Base-by-base conservation (phyloP, 2,797 vertebrate genomes). In the Astyanax mexicanus region DNA sequence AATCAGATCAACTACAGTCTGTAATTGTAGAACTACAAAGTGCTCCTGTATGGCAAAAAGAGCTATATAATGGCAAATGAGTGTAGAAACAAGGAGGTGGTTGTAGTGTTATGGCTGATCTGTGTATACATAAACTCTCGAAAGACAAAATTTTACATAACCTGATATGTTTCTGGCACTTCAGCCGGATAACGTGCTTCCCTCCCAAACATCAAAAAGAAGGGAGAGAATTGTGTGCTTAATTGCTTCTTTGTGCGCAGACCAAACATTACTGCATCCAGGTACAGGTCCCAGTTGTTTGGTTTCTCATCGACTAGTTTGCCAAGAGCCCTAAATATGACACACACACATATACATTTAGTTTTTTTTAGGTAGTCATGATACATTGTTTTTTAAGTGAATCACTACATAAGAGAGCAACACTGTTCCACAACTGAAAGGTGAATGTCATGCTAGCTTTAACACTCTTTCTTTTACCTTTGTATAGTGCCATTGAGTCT, bases 241-340 rank as follows among this genome's bases (percentile, higher is more conserved):
- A 58, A 25, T 15, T 58, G 54, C 25, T 29, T 58, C 13, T 32
- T 58, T 13, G 25, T 58, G 2, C 54, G n/a, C n/a, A n/a, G n/a
- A n/a, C n/a, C n/a, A n/a, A n/a, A n/a, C n/a, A n/a, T n/a, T n/a
- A n/a, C n/a, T 55, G 25, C 21, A 23, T 13, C 23, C 11, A 74
- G 58, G 29, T 64, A 54, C n/a, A 35, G 27, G 32, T 69, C 35
- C 68, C 68, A 54, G n/a, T 29, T 55, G 32, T 52, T 54, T 6
- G 51, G 32, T 8, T 69, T 38, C 27, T 69, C 51, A 15, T 38
- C 21, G 1, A 69, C 49, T 8, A 55, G 37, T 10, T 69, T 69
- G 21, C 32, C 23, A 6, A 69, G 37, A 3, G 38, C 49, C 21
- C 49, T 69, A 54, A 25, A 11, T 25, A n/a, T n/a, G n/a, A n/a